Percentiles rank a stretch among this genome's conserved stretches.
Conservation (phyloP, 30 jellyfish, hydroid and myxozoan genomes). For the Aurelia sp. region DNA sequence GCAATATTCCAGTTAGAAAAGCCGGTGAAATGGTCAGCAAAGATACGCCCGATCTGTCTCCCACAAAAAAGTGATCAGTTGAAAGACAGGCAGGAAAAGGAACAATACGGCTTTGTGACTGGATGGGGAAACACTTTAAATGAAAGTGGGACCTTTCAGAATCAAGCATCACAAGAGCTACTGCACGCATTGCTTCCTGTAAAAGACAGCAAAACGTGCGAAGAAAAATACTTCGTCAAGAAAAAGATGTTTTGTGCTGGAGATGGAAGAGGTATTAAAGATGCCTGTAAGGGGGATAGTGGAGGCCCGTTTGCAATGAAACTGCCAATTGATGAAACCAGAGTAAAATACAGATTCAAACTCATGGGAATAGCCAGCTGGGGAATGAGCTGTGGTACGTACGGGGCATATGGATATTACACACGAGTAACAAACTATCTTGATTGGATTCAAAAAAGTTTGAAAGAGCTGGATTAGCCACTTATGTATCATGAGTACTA, state of each 20-base stretch:
- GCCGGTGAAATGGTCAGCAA: constrained; percentile 63
- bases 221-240: neutral
- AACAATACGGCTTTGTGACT: constrained; percentile 41
- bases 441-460: constrained; percentile 48
- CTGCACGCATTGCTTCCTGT: constrained; percentile 16
- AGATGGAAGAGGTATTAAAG: constrained; percentile 19
- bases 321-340: constrained; percentile 23
- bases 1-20: constrained; percentile 43
- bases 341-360: constrained; percentile 14
- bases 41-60: constrained; percentile 63
- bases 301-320: constrained; percentile 74
- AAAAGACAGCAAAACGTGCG: constrained; percentile 52
- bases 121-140: constrained; percentile 69
- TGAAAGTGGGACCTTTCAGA: neutral
- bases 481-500: too few species aligned
- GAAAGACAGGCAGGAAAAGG: neutral
- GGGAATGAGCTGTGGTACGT: constrained; percentile 32
- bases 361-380: constrained; percentile 70
- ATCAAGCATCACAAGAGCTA: neutral
- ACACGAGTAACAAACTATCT: constrained; percentile 65
- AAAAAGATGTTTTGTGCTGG: constrained; percentile 57
- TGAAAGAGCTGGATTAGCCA: neutral
- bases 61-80: constrained; percentile 27
- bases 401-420: constrained; percentile 34
- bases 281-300: constrained; percentile 80